These are phyloP conservation scores for Drosophila santomea DNA, from an alignment of 1,140 invertebrate genomes.

Conservation along the genomic window DNA sequence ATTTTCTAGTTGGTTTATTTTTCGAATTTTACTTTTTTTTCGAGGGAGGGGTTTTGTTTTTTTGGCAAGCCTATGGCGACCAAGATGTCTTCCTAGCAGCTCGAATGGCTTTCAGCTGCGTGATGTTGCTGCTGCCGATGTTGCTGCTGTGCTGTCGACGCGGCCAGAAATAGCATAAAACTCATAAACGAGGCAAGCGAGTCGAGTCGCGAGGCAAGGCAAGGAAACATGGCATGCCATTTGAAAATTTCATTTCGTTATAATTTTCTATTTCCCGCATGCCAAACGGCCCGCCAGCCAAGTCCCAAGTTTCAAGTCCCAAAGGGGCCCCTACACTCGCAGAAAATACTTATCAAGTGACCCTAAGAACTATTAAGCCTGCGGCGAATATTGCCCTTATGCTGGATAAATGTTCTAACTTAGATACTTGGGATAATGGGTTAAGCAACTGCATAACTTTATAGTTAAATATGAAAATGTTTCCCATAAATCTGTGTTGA, in stretches of 20 bases:
- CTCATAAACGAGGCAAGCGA: conserved; percentile 71
- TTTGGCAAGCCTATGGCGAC: conserved; percentile 56
- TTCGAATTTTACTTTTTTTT: conserved; percentile 35
- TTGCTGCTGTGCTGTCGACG: conserved; percentile 53
- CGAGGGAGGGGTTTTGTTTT: conserved; percentile 16
- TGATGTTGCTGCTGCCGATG: conserved; percentile 38
- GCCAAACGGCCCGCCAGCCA: conserved; percentile 73
- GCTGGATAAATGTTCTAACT: neutral
- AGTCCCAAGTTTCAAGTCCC: conserved; percentile 11
- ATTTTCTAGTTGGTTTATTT: conserved; percentile 57
- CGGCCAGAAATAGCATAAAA: conserved; percentile 82
- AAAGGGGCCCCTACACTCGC: conserved; percentile 50
- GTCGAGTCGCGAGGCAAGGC: conserved; percentile 49
- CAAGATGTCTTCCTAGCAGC: conserved; percentile 67
- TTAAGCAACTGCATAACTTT: no score
- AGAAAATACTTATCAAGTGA: conserved; percentile 10
- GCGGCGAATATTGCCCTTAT: conserved; percentile 9
- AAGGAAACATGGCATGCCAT: conserved; percentile 76
- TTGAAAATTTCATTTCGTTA: conserved; percentile 82
- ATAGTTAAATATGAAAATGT: no score
- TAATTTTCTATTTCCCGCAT: conserved; percentile 81
- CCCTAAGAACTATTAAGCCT: neutral
- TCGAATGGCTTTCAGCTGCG: conserved; percentile 71
- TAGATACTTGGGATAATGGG: neutral
- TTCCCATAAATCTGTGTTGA: no score